These are phyloP conservation scores for Artibeus lituratus DNA, from an alignment of 2,797 vertebrate species.

Conservation along the genomic window DNA sequence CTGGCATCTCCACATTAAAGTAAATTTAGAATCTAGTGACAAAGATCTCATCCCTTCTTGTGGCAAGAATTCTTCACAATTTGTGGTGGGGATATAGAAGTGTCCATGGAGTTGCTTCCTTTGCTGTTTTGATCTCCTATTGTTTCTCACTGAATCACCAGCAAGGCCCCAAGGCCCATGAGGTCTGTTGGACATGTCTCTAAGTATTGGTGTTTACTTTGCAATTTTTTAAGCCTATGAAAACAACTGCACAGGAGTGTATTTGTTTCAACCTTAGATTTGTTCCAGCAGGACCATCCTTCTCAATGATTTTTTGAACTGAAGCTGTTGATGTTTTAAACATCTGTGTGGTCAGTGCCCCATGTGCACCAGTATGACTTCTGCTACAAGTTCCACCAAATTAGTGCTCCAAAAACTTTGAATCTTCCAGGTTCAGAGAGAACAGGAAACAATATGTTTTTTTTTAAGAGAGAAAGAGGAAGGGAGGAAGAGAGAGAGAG, in stretches of 20 bases:
- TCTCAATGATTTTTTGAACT: neutral
- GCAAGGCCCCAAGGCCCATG: rapidly evolving
- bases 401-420: neutral
- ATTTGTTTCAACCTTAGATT: neutral
- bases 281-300: neutral
- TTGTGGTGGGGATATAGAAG: neutral
- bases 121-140: neutral
- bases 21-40: neutral
- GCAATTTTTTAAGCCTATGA: neutral
- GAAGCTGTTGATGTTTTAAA: neutral
- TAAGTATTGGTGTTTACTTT: neutral
- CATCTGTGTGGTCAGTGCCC: neutral
- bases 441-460: neutral
- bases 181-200: rapidly evolving
- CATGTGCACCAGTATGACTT: neutral
- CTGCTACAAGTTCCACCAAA: neutral
- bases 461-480: neutral
- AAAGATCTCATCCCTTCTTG: neutral
- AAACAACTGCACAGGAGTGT: neutral
- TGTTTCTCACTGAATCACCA: neutral
- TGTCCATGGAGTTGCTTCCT: neutral
- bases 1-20: neutral
- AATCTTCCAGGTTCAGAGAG: neutral
- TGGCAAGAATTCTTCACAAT: neutral
- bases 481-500: neutral